Conservation (phyloP, 92 coral and sea anemone genomes). For the Actinernus sp. region DNA sequence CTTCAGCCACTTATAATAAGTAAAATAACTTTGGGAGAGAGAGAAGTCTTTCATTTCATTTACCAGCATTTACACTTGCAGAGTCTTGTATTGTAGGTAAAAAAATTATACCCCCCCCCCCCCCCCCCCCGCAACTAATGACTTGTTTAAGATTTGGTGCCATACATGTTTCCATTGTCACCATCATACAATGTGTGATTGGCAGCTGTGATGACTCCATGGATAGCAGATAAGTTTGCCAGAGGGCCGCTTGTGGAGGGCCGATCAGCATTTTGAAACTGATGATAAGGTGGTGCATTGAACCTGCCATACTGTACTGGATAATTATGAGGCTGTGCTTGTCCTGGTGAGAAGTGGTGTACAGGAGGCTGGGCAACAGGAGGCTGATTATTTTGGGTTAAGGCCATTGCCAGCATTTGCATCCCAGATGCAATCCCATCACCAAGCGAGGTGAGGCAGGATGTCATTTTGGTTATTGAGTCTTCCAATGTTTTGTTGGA, state of each 20-base stretch:
- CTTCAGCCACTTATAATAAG: too few relatives aligned
- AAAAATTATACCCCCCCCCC: too few relatives aligned
- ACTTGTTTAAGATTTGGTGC: too few relatives aligned
- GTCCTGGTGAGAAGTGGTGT: not conserved
- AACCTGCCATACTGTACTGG: not conserved
- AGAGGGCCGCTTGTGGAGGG: not conserved
- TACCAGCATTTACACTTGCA: too few relatives aligned
- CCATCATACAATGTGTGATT: not conserved
- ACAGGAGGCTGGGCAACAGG: too few relatives aligned
- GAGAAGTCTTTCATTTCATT: too few relatives aligned
- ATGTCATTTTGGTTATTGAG: not conserved
- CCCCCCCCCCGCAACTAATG: too few relatives aligned
- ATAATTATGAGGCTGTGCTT: not conserved
- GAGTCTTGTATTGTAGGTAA: too few relatives aligned
- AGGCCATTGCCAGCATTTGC: not conserved
- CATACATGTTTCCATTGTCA: too few relatives aligned
- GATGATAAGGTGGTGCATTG: not conserved
- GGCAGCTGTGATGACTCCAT: not conserved
- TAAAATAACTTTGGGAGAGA: too few relatives aligned
- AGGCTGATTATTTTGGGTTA: not conserved
- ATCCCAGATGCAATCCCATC: constrained; percentile 3
- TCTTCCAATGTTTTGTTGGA: constrained; percentile 37
- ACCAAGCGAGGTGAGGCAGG: not conserved
- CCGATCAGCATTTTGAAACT: not conserved
- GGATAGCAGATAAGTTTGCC: not conserved